Conservation (phyloP, 1,140 invertebrate genomes). For the Tribolium castaneum region DNA sequence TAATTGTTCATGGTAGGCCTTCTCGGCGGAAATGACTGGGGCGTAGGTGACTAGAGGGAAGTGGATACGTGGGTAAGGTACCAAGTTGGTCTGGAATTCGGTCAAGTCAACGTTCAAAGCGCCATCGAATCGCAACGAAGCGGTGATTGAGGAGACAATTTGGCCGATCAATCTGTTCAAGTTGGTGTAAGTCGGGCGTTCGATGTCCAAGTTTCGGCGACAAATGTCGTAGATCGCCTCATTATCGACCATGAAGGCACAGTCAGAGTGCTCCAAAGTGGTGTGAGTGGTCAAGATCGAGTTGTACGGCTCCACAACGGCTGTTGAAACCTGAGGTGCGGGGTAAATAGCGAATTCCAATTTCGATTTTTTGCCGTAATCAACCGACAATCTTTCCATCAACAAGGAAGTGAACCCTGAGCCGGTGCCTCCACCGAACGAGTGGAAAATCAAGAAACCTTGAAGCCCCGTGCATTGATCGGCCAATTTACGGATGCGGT, state of each 20-base stretch:
- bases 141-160: constrained; percentile 83
- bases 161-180: constrained; percentile 76
- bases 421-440: constrained; percentile 92
- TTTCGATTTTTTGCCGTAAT: constrained; percentile 82
- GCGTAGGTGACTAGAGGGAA: constrained; percentile 82
- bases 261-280: constrained; percentile 73
- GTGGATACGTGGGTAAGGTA: constrained; percentile 78
- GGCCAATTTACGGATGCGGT: constrained; percentile 69
- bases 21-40: constrained; percentile 71
- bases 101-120: constrained; percentile 83
- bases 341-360: constrained; percentile 84
- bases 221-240: constrained; percentile 83
- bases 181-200: constrained; percentile 73
- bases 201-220: constrained; percentile 73
- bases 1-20: constrained; percentile 77
- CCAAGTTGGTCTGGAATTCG: constrained; percentile 82
- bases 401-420: constrained; percentile 84
- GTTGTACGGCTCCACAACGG: constrained; percentile 80
- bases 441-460: constrained; percentile 84
- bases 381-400: constrained; percentile 81
- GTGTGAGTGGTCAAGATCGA: constrained; percentile 74
- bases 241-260: constrained; percentile 76
- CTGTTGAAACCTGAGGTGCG: constrained; percentile 77
- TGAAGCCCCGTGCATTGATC: constrained; percentile 77
- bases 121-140: constrained; percentile 81